A percentile compares a stretch with the other conserved stretches of the same genome.
These are phyloP conservation scores for Arothron firmamentum DNA, from an alignment of 2,113 vertebrate species.

Conservation along the genomic window DNA sequence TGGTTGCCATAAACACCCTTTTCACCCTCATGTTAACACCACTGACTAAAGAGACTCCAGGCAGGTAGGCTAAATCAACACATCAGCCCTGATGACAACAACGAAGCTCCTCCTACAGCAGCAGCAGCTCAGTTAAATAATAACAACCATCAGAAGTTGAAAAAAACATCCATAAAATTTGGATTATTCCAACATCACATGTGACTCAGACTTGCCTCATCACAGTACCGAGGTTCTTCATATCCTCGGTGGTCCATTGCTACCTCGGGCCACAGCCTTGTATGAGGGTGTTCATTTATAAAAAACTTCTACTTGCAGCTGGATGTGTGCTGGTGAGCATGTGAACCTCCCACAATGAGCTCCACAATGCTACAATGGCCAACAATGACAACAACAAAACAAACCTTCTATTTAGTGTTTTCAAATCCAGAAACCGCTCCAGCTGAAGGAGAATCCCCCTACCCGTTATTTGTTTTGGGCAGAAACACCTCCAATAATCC, in stretches of 20 bases:
- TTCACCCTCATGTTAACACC: constrained; percentile 39
- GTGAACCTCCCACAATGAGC: constrained; percentile 60
- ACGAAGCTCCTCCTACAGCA: neutral
- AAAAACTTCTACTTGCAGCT: constrained; percentile 54
- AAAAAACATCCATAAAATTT: neutral
- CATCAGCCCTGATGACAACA: neutral
- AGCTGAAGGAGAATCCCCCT: constrained; percentile 20
- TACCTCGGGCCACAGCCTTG: constrained; percentile 17
- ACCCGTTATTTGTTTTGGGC: constrained; percentile 16
- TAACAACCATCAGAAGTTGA: neutral
- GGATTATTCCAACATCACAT: neutral
- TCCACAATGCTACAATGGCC: constrained; percentile 54
- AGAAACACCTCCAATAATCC: constrained; percentile 31
- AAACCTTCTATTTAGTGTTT: constrained; percentile 33
- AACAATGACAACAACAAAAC: constrained; percentile 26
- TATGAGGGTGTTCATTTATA: constrained; percentile 56
- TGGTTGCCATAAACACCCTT: constrained; percentile 41
- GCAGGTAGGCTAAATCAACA: constrained; percentile 9
- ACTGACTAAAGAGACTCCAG: constrained; percentile 5
- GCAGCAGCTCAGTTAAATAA: neutral
- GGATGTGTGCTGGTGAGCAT: constrained; percentile 36
- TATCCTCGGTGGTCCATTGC: constrained; percentile 48
- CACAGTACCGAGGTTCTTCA: constrained; percentile 8
- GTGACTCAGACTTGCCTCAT: constrained; percentile 34
- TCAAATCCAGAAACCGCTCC: constrained; percentile 63